Conservation (phyloP, 2,888 invertebrate genomes). For the Eulithis testata region DNA sequence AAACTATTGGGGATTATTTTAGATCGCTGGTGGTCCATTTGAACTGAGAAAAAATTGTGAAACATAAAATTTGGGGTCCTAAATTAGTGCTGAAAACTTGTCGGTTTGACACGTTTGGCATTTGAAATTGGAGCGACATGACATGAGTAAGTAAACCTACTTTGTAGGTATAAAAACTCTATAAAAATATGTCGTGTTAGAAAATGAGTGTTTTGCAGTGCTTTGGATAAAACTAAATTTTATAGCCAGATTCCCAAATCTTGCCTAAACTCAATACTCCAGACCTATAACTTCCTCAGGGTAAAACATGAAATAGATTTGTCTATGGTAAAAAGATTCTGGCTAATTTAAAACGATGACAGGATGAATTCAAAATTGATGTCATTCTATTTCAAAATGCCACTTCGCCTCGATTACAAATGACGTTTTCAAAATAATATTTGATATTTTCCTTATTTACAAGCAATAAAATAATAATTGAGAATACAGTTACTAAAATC, state of each 20-base stretch:
- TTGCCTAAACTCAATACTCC: too few species aligned
- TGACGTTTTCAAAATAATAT: constrained; percentile 68
- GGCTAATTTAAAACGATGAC: constrained; percentile 26
- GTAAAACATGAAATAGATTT: background rate
- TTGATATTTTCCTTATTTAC: constrained; percentile 73
- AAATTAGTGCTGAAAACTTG: constrained; percentile 32
- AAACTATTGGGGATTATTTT: constrained; percentile 37
- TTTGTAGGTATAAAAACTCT: too few species aligned
- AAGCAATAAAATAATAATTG: constrained; percentile 51
- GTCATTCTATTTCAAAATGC: constrained; percentile 68
- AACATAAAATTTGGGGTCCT: constrained; percentile 56
- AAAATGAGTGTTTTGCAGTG: too few species aligned
- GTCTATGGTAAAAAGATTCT: constrained; percentile 19
- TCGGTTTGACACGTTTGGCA: constrained; percentile 9
- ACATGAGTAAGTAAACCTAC: background rate
- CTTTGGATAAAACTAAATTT: too few species aligned
- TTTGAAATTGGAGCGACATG: constrained; percentile 7
- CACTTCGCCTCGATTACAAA: constrained; percentile 70
- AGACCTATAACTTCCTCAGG: too few species aligned
- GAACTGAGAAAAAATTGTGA: constrained; percentile 40
- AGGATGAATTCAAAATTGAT: constrained; percentile 51
- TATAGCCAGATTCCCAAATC: too few species aligned
- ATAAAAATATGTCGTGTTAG: too few species aligned
- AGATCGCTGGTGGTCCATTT: constrained; percentile 45
- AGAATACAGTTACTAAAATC: constrained; percentile 61